These are phyloP conservation scores for Pseudachorutes palmiensis DNA, from an alignment of 1,140 invertebrate genomes.

Conservation along the genomic window DNA sequence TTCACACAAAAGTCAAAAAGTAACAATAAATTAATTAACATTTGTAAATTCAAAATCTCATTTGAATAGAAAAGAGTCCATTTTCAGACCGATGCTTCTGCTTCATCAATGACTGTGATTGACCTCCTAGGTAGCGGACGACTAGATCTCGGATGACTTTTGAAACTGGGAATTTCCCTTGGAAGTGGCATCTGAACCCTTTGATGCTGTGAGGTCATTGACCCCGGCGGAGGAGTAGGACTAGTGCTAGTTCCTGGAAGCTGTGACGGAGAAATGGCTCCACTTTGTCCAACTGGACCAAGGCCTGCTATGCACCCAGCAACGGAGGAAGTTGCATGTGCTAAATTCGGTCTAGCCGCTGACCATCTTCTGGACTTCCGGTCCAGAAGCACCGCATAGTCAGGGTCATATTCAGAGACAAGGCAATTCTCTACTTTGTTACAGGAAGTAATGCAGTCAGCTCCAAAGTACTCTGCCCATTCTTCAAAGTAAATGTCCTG, in stretches of 20 bases:
- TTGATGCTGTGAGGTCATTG: constrained; percentile 17
- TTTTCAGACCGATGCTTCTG: constrained; percentile 3
- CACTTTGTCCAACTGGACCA: neutral
- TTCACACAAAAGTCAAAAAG: too few species aligned
- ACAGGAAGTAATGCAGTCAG: constrained; percentile 75
- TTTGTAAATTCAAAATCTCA: too few species aligned
- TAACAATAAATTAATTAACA: too few species aligned
- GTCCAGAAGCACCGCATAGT: constrained; percentile 50
- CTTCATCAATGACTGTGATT: constrained; percentile 6
- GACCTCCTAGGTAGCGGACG: neutral
- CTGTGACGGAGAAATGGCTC: constrained; percentile 35
- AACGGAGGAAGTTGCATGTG: constrained; percentile 25
- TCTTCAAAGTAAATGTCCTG: constrained; percentile 69
- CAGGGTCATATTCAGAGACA: constrained; percentile 21
- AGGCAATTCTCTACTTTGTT: constrained; percentile 57
- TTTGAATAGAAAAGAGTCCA: too few species aligned
- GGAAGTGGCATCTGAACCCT: constrained; percentile 10
- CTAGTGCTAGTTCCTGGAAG: constrained; percentile 27
- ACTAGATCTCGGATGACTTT: constrained; percentile 18
- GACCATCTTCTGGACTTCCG: constrained; percentile 60
- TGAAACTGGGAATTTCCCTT: constrained; percentile 36
- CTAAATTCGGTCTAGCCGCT: constrained; percentile 46
- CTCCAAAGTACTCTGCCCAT: constrained; percentile 61
- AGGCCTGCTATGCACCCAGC: constrained; percentile 29
- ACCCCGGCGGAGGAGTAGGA: constrained; percentile 38